Conservation (phyloP, 2,113 vertebrate species). For the Menura novaehollandiae region DNA sequence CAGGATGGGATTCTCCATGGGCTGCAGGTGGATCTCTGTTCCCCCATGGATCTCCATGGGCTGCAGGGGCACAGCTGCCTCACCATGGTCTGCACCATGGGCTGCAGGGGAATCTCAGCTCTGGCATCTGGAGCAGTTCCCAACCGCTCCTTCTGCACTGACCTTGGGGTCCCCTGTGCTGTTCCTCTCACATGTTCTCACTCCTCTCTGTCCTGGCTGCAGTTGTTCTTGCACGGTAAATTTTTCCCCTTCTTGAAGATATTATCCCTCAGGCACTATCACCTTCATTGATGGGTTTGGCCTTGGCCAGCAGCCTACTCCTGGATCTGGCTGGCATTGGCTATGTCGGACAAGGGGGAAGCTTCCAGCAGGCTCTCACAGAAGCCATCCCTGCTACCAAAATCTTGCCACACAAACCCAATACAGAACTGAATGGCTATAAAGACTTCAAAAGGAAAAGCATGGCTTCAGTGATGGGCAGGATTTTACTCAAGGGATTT, state of each 20-base stretch:
- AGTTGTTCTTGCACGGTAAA: not conserved
- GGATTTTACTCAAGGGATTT: not conserved
- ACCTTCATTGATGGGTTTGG: not conserved
- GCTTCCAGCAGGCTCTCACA: not conserved
- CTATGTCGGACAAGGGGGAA: not conserved
- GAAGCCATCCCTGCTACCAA: not conserved
- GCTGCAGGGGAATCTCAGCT: no score
- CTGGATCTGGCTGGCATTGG: accelerated
- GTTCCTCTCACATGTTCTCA: not conserved
- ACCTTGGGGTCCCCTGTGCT: not conserved
- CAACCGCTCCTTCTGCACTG: not conserved
- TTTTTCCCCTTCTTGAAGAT: not conserved
- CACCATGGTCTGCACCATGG: not conserved
- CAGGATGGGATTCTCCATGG: not conserved
- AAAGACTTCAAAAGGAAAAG: not conserved
- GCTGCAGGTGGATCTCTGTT: not conserved
- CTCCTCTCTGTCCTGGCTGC: not conserved
- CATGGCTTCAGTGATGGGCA: not conserved
- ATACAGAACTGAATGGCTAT: not conserved
- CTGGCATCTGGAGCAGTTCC: not conserved
- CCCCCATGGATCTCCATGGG: no score
- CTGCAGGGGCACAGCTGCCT: not conserved
- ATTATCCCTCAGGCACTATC: not conserved
- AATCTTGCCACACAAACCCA: not conserved
- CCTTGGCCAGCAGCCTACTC: not conserved